Evolutionary conservation across 2,888 invertebrate genomes (phyloP), one percentile per base, ranked within the genome.

Genomic region (Catocala sponsa): DNA sequence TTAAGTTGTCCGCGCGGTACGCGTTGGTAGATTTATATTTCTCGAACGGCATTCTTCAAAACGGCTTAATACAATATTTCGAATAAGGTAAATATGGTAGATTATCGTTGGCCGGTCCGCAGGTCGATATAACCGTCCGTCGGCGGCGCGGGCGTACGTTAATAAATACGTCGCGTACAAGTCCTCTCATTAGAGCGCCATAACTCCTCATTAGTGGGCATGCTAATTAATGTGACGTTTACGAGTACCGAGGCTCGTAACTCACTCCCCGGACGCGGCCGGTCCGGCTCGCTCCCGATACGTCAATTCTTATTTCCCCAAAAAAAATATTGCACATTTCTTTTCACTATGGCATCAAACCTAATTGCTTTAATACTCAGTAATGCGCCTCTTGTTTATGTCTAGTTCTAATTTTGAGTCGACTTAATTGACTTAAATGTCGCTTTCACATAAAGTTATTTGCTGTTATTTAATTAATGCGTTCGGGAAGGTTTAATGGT

Each of bases 211-310:
- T 94, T 94, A 94, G 92, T 81, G 90, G 89, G 82, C 87, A 89
- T 90, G 92, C 92, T 93, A 94, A 94, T 94, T 94, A 94, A 93
- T 87, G 91, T 90, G 93, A 93, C 93, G 89, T 91, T 92, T 91
- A 91, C 91, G 91, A 91, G 85, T 84, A 82, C 80, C 85, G 82
- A 68, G 78, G 82, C 83, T 86, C 89, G 86, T 88, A 87, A 87
- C 77, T 78, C 78, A 75, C 59, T 43, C 65, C 63, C 47, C 65
- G 65, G 68, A 64, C 65, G 69, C 60, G 59, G 49, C 38, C 57
- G 54, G 77, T 59, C 63, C 77, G 50, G 61, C 59, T 48, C 55
- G 65, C 55, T 69, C 75, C 67, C 75, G 70, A 76, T 76, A 74
- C 72, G 65, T 76, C 78, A 77, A 77, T 76, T 77, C 68, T 72